Conservation (phyloP, 1,140 invertebrate species). For the Papilio polytes region DNA sequence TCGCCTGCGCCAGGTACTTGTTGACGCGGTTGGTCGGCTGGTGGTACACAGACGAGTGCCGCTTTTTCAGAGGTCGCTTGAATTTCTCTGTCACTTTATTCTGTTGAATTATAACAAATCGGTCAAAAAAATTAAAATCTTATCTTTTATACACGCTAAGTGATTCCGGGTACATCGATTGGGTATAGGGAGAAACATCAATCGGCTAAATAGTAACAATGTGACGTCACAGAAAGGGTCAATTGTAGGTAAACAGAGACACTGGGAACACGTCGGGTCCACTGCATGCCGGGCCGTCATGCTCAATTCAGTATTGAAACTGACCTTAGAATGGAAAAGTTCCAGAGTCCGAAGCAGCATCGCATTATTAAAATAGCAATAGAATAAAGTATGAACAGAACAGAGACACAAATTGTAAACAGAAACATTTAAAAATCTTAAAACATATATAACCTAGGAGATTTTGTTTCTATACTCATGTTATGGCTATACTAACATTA, state of each 20-base stretch:
- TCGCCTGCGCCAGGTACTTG: conserved; percentile 95
- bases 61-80: conserved; percentile 94
- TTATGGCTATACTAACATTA: neutral
- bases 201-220: conserved; percentile 17
- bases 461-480: neutral
- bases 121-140: conserved; percentile 40
- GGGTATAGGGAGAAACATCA: neutral
- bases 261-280: conserved; percentile 67
- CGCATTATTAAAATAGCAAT: conserved; percentile 76
- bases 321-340: conserved; percentile 79
- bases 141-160: neutral
- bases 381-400: conserved; percentile 51
- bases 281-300: conserved; percentile 72
- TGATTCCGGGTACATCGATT: conserved; percentile 32
- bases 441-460: neutral
- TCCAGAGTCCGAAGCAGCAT: conserved; percentile 81
- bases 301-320: conserved; percentile 68
- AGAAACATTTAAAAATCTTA: conserved; percentile 30
- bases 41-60: conserved; percentile 93
- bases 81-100: conserved; percentile 94
- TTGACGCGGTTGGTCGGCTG: conserved; percentile 94
- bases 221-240: conserved; percentile 21
- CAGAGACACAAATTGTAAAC: conserved; percentile 33
- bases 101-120: conserved; percentile 80
- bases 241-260: conserved; percentile 36